phyloP scores from a whole-genome alignment of 2,113 vertebrate genomes.

The Elephantulus edwardii region DNA sequence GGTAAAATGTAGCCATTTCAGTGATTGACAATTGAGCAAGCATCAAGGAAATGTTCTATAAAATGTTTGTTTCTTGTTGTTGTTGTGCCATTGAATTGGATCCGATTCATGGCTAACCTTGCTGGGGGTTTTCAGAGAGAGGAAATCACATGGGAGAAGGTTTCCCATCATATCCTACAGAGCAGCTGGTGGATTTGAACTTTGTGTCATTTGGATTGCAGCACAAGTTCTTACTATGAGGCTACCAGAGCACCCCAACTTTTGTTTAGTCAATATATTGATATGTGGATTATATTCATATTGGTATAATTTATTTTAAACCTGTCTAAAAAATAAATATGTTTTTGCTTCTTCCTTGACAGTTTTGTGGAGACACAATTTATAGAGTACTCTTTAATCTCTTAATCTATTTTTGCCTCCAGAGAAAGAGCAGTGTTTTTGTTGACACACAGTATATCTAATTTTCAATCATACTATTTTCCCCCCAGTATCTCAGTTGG shows the following conservation, averaged over 20 bases:
- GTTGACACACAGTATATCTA: conserved; percentile 37
- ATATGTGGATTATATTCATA: not conserved
- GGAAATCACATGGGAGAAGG: no score
- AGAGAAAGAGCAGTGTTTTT: conserved; percentile 9
- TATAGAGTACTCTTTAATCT: conserved; percentile 47
- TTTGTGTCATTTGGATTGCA: no score
- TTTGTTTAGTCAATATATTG: not conserved
- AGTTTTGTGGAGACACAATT: not conserved
- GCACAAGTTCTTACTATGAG: no score
- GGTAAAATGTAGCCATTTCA: no score
- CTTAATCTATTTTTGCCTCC: conserved; percentile 39
- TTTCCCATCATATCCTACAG: no score
- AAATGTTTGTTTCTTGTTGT: conserved; percentile 5
- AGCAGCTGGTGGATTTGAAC: no score
- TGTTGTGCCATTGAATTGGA: no score
- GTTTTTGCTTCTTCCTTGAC: not conserved
- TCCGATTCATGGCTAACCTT: no score
- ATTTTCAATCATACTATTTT: conserved; percentile 63
- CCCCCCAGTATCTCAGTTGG: conserved; percentile 43
- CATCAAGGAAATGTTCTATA: not conserved
- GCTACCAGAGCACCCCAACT: no score
- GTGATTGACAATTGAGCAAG: no score
- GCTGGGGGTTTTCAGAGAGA: no score
- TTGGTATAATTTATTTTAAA: conserved; percentile 35
- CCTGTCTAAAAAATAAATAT: conserved; percentile 7